A percentile compares a stretch with the other conserved stretches of the same genome.
Conservation (phyloP, 2,888 invertebrate species). For the Mesoligia furuncula region DNA sequence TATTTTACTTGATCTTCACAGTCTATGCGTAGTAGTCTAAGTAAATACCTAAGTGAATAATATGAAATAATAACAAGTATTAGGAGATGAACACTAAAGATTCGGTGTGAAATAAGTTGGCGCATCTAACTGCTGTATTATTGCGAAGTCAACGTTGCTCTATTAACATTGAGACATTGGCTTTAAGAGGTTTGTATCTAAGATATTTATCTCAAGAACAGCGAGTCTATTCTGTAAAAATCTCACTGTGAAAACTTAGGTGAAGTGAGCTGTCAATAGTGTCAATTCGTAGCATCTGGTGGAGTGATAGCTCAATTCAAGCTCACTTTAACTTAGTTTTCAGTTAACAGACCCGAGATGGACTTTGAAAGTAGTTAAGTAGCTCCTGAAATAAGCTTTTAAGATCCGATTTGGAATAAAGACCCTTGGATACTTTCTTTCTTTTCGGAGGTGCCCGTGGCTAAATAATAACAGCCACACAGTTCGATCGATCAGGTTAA, state of each 20-base stretch:
- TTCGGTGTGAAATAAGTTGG: slow-evolving; percentile 49
- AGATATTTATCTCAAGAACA: slow-evolving; percentile 14
- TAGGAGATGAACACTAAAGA: slow-evolving; percentile 51
- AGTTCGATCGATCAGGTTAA: too few species aligned
- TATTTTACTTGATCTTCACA: neutral
- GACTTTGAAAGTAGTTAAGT: neutral
- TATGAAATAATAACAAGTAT: slow-evolving; percentile 56
- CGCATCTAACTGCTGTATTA: slow-evolving; percentile 50
- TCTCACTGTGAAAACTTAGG: neutral
- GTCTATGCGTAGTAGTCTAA: neutral
- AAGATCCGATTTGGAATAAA: neutral
- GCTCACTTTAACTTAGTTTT: neutral
- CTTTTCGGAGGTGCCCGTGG: too few species aligned
- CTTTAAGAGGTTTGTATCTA: slow-evolving; percentile 30
- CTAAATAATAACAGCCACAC: too few species aligned
- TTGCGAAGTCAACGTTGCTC: slow-evolving; percentile 37
- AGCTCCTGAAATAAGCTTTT: neutral
- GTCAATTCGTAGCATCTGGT: neutral
- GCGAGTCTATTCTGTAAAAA: neutral
- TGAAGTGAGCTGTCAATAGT: neutral
- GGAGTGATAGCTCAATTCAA: neutral
- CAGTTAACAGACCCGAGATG: neutral
- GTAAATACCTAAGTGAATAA: slow-evolving; percentile 38
- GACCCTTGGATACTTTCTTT: neutral
- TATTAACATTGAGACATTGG: slow-evolving; percentile 40